Evolutionary conservation across 1,140 invertebrate genomes (phyloP), one percentile per base, ranked within the genome.

Genomic region (Diorhabda sublineata): DNA sequence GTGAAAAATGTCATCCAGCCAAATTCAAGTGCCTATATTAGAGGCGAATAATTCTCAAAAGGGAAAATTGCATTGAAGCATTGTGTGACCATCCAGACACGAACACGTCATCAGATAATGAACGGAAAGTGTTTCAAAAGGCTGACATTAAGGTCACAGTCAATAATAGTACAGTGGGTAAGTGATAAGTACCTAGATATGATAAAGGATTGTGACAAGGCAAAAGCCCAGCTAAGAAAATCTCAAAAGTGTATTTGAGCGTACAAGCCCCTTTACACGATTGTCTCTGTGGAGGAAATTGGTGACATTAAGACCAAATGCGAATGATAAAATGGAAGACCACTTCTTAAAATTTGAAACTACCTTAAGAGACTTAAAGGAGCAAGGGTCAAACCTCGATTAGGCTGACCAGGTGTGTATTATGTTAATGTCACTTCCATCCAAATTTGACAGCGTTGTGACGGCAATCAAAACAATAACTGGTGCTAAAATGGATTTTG

Each of bases 381-480:
- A 61, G 9, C 62, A n/a, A n/a, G n/a, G n/a, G n/a, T n/a, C n/a
- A n/a, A n/a, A n/a, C n/a, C n/a, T n/a, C 26, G 63, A 74, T n/a
- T 69, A 77, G 63, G 64, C 73, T 73, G 83, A 65, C 71, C 26
- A 26, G 26, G 26, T 26, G 26, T 26, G 26, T 26, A 0, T 26
- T 26, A 26, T 26, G 26, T 26, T 83, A 26, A 64, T 81, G 0
- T 80, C 76, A 59, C 68, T 83, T 59, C 79, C 82, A 4, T 57
- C 73, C 61, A 68, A 59, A 45, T 82, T 79, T 70, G 78, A 81
- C 70, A 74, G 71, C n/a, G 71, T 82, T 42, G 73, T 81, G 8
- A 82, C 81, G 41, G 80, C 81, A 5, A 77, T 84, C 6, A 80
- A 83, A 74, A 82, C 81, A 3, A n/a, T n/a, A n/a, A n/a, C n/a